These are phyloP conservation scores for Perca schrenkii DNA, from an alignment of 2,113 vertebrate species.

Conservation along the genomic window DNA sequence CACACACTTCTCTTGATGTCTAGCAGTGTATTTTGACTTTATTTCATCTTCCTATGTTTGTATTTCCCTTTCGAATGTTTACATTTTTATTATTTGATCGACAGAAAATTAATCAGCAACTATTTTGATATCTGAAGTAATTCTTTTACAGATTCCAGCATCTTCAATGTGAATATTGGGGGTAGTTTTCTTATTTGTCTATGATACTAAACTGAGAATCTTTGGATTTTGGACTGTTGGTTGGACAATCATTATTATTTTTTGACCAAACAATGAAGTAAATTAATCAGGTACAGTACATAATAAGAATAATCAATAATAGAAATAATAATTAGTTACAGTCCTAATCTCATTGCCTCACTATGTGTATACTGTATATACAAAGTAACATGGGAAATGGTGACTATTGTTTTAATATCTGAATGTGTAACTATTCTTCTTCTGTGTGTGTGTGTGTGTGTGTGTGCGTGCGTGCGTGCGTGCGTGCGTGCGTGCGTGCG, in stretches of 20 bases:
- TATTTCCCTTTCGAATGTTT: not conserved
- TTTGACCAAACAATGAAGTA: not conserved
- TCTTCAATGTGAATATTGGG: constrained; percentile 3
- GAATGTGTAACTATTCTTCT: not conserved
- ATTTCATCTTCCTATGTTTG: not conserved
- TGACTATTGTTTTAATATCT: not conserved
- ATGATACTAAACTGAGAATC: not conserved
- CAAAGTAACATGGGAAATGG: not conserved
- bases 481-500: not conserved
- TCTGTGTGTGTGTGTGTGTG: not conserved
- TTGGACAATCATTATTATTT: not conserved
- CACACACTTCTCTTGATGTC: not conserved
- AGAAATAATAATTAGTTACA: not conserved
- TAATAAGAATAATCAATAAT: not conserved
- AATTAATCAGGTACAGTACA: not conserved
- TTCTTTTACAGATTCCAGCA: not conserved
- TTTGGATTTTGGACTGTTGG: not conserved
- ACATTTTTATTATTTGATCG: not conserved
- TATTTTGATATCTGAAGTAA: not conserved
- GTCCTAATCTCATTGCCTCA: not conserved
- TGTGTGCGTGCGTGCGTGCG: not conserved
- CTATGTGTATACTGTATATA: not conserved
- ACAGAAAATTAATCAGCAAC: not conserved
- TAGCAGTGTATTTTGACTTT: not conserved
- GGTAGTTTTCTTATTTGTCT: not conserved